Percentiles rank a stretch among this genome's conserved stretches.
Evolutionary conservation across 1,140 invertebrate genomes (phyloP).

Genomic region (Pollicipes pollicipes): DNA sequence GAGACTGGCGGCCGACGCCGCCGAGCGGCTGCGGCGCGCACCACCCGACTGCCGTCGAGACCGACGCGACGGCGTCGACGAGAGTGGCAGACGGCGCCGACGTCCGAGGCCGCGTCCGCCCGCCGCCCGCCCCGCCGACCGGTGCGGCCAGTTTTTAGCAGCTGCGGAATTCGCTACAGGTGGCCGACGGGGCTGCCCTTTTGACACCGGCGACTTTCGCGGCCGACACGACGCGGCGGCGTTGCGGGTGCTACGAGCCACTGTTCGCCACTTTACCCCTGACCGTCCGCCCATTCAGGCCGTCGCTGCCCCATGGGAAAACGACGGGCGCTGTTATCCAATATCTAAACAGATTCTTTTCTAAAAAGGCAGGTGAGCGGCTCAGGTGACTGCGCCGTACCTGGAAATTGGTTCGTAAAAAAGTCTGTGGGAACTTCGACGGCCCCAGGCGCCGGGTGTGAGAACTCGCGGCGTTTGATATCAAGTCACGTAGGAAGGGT

Average conservation of each 20-base stretch:
- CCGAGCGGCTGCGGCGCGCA: no score
- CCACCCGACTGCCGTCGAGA: background rate
- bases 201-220: background rate
- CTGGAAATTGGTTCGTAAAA: background rate
- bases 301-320: background rate
- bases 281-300: background rate
- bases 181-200: background rate
- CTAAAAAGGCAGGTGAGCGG: background rate
- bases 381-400: background rate
- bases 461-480: background rate
- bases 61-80: background rate
- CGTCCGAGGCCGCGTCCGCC: no score
- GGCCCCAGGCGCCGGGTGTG: background rate
- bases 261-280: slow-evolving; percentile 1
- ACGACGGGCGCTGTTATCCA: background rate
- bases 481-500: background rate
- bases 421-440: background rate
- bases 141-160: no score
- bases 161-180: background rate
- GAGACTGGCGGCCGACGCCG: no score
- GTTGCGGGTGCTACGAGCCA: background rate
- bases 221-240: background rate
- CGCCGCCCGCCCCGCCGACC: no score
- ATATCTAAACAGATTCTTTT: slow-evolving; percentile 2
- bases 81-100: no score